phyloP scores from a whole-genome alignment of 2,113 vertebrate genomes.

The human region GRCh38 chr9:131605001-131605500 shows the following conservation, averaged over 20 bases:
- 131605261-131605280: conserved; percentile 47
- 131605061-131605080: conserved; percentile 88
- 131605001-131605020: conserved; percentile 90
- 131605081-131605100: conserved; percentile 87
- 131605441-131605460: fast-evolving
- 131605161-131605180: conserved; percentile 91
- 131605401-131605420: background rate
- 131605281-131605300: conserved; percentile 44
- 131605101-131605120: conserved; percentile 88
- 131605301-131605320: background rate
- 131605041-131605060: conserved; percentile 87
- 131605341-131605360: background rate
- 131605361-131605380: background rate
- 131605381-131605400: background rate
- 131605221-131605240: conserved; percentile 76
- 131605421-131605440: fast-evolving
- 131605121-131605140: conserved; percentile 86
- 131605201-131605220: conserved; percentile 43
- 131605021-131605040: conserved; percentile 88
- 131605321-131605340: background rate
- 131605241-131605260: conserved; percentile 84
- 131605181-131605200: conserved; percentile 85
- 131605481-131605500: background rate
- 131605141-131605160: conserved; percentile 88
- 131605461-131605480: background rate